Percentiles rank a stretch among this genome's conserved stretches.
Evolutionary conservation across 2,888 invertebrate genomes (phyloP).

Genomic region (Itoplectis maculator): DNA sequence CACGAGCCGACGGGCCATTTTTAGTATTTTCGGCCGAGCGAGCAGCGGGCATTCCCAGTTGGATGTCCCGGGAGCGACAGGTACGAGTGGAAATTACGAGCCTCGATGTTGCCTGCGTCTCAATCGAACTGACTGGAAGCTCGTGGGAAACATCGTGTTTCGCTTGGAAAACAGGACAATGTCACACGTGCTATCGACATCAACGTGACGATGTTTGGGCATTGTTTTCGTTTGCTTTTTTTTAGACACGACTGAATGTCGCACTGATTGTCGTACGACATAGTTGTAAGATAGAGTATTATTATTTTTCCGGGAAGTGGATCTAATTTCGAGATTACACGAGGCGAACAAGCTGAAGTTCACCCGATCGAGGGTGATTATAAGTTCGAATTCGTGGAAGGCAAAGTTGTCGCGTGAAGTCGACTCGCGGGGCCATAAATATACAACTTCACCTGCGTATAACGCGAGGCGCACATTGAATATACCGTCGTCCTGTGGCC

Average conservation of each 20-base stretch:
- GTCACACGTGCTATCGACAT: constrained; percentile 12
- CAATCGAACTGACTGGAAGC: constrained; percentile 4
- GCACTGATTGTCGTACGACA: too few species aligned
- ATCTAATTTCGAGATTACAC: neutral
- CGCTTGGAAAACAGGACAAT: neutral
- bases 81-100: constrained; percentile 11
- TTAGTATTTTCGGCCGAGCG: constrained; percentile 4
- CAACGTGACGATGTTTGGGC: neutral
- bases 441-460: neutral
- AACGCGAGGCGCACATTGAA: neutral
- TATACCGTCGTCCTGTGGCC: too few species aligned
- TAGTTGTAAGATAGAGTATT: too few species aligned
- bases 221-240: neutral
- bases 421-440: constrained; percentile 9
- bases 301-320: too few species aligned
- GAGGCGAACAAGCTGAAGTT: constrained; percentile 6
- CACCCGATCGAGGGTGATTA: constrained; percentile 6
- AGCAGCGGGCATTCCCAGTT: neutral
- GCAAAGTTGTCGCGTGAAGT: constrained; percentile 11
- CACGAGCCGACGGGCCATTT: constrained; percentile 29
- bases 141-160: constrained; percentile 24
- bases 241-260: neutral
- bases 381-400: constrained; percentile 20
- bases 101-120: constrained; percentile 19
- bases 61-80: constrained; percentile 14